A percentile compares a stretch with the other conserved stretches of the same genome.
phyloP scores from a whole-genome alignment of 2,797 vertebrate species.

The Allobates femoralis region DNA sequence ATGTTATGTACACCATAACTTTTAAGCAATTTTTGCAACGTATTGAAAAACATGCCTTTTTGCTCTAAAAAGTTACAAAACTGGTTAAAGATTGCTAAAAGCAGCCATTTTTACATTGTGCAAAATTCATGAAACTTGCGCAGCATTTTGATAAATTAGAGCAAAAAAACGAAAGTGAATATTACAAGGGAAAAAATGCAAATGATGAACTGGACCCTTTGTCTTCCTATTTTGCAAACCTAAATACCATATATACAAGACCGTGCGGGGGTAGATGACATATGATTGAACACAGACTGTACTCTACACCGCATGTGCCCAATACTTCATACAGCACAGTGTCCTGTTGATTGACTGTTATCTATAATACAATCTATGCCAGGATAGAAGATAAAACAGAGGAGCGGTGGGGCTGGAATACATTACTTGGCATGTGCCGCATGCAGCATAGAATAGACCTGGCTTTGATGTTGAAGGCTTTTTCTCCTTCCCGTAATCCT shows the following conservation, averaged over 20 bases:
- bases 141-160: neutral
- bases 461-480: conserved; percentile 88
- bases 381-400: conserved; percentile 66
- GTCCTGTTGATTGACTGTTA: neutral
- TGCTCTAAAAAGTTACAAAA: no score
- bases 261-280: neutral
- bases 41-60: no score
- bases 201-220: neutral
- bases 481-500: conserved; percentile 88
- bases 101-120: no score
- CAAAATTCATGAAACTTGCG: no score
- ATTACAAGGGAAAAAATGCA: neutral
- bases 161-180: neutral
- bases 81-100: no score
- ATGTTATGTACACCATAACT: no score
- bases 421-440: conserved; percentile 96
- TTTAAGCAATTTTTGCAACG: no score
- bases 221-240: neutral
- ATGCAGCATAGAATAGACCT: conserved; percentile 99
- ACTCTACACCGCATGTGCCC: neutral
- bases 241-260: neutral
- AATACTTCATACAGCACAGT: neutral
- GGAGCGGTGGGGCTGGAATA: conserved; percentile 60
- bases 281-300: neutral
- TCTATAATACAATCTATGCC: conserved; percentile 25